Base-by-base conservation (phyloP, 2,113 vertebrate genomes). In the Myiozetetes cayanensis region DNA sequence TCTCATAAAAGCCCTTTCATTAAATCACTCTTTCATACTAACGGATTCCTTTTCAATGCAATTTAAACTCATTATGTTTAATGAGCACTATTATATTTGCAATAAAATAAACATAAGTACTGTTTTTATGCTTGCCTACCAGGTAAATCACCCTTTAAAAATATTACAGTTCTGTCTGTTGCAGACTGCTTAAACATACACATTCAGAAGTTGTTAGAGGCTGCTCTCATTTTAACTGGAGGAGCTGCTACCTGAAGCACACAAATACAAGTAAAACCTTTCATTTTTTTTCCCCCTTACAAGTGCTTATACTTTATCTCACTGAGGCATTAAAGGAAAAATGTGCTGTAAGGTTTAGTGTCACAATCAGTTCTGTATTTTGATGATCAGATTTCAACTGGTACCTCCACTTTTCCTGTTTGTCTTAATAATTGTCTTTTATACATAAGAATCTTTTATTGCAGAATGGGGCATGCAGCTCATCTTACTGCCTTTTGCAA, bases 71-170 rank as follows among this genome's bases (percentile, higher is more conserved):
- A 72, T 91, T 82, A 79, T 41, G 35, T 61, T 91, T 87, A 92
- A 90, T 68, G n/a, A 87, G 28, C n/a, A 89, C 46, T 85, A 59
- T 62, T 73, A 82, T 61, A 89, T 25, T 49, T 87, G 86, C 67
- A 94, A 86, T 82, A 94, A 93, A 94, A 79, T 71, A 93, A 96
- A 85, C 12, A 5, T 41, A 89, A 96, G 53, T 79, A 76, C 46
- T 87, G 53, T 39, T 87, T 94, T 91, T 90, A 92, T 55, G n/a
- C 31, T 78, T 85, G 73, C 62, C 56, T 90, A 75, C 68, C 47
- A 85, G 31, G 88, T 82, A 90, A 92, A 95, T 85, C 71, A 75
- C 39, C 44, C n/a, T 81, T 73, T 75, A 19, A 85, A 93, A 85
- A 84, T 44, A 85, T 12, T 65, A 61, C 33, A 41, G 7, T 65